These are phyloP conservation scores for Champsocephalus gunnari DNA, from an alignment of 2,797 vertebrate species.

Conservation along the genomic window DNA sequence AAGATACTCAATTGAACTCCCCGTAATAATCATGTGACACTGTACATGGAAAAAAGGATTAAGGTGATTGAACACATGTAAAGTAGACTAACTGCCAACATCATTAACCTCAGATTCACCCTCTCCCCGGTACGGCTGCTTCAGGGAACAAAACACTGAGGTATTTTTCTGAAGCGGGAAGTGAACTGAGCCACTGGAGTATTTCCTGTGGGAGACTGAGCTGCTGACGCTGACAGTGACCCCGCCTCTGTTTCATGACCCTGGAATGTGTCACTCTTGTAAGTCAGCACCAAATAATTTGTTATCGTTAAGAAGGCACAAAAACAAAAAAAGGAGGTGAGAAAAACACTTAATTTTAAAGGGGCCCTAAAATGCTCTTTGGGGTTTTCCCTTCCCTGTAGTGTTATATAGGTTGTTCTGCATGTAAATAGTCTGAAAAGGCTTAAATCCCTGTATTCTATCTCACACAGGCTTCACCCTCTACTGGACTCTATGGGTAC, in stretches of 20 bases:
- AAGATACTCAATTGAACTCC: background rate
- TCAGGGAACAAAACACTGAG: constrained; percentile 32
- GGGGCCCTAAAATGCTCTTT: background rate
- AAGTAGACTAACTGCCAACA: constrained; percentile 12
- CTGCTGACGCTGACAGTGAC: constrained; percentile 48
- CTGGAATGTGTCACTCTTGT: constrained; percentile 37
- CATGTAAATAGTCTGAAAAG: no score
- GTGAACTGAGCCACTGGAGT: background rate
- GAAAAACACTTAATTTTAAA: background rate
- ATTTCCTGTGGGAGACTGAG: constrained; percentile 61
- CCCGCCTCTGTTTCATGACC: constrained; percentile 56
- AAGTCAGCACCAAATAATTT: constrained; percentile 36
- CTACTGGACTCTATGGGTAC: no score
- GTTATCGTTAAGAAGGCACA: constrained; percentile 5
- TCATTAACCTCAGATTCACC: constrained; percentile 8
- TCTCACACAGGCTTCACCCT: no score
- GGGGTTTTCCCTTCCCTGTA: background rate
- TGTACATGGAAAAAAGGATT: background rate
- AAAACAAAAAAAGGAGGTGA: constrained; percentile 44
- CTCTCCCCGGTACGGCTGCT: constrained; percentile 4
- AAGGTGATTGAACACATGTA: background rate
- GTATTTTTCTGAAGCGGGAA: constrained; percentile 22
- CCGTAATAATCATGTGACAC: background rate
- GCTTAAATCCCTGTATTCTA: no score
- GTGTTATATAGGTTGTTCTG: no score